phyloP scores from a whole-genome alignment of 1,140 invertebrate genomes.

The Helicoverpa zea region DNA sequence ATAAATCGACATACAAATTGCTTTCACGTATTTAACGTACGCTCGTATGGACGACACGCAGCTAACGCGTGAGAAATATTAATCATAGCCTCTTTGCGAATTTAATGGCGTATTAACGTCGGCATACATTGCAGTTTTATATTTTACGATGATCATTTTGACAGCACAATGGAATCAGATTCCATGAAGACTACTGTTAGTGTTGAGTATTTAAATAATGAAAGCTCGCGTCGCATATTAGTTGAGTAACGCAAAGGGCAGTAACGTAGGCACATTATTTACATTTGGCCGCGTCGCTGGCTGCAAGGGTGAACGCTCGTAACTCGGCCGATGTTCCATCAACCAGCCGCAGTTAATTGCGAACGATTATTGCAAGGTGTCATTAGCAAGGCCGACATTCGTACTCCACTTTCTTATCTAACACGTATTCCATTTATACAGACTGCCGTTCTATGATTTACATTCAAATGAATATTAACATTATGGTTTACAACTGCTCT shows the following conservation, averaged over 20 bases:
- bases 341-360: constrained; percentile 39
- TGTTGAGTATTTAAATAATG: constrained; percentile 36
- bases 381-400: constrained; percentile 52
- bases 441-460: constrained; percentile 41
- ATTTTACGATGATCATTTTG: constrained; percentile 52
- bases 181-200: constrained; percentile 33
- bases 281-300: constrained; percentile 26
- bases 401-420: constrained; percentile 47
- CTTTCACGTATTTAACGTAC: constrained; percentile 53
- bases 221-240: constrained; percentile 6
- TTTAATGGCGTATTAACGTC: constrained; percentile 49
- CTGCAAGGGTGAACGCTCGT: constrained; percentile 48
- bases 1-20: constrained; percentile 52
- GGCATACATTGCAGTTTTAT: constrained; percentile 28
- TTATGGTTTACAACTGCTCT: background rate
- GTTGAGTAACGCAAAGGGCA: constrained; percentile 38
- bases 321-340: background rate
- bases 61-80: constrained; percentile 50
- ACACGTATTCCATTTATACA: constrained; percentile 15
- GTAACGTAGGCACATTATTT: constrained; percentile 17
- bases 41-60: constrained; percentile 39
- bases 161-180: constrained; percentile 55
- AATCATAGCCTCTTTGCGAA: constrained; percentile 57
- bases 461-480: constrained; percentile 3
- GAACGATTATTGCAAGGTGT: constrained; percentile 34